Evolutionary conservation across 2,797 vertebrate genomes (phyloP).

Genomic region (Pseudotriccus pelzelni): DNA sequence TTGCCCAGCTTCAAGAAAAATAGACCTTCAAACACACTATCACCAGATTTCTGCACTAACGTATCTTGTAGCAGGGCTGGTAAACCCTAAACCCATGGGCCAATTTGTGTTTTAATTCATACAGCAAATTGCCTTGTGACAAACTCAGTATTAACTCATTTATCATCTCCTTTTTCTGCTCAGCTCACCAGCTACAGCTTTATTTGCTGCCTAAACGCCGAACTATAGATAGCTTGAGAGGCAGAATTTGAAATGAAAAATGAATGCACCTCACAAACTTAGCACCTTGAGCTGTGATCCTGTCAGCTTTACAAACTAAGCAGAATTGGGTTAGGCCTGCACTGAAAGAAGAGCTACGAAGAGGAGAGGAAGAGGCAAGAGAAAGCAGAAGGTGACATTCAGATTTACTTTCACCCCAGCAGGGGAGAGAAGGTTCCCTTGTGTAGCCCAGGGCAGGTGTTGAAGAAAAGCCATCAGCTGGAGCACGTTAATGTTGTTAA

Average conservation of each 20-base stretch:
- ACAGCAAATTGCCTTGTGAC: slow-evolving; percentile 43
- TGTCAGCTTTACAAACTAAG: slow-evolving; percentile 42
- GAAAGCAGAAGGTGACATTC: slow-evolving; percentile 29
- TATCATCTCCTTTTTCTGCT: slow-evolving; percentile 36
- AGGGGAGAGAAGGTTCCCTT: background rate
- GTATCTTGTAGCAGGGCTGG: slow-evolving; percentile 1
- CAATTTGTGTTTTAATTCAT: slow-evolving; percentile 60
- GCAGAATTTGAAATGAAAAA: slow-evolving; percentile 53
- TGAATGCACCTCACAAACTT: slow-evolving; percentile 6
- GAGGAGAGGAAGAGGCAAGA: background rate
- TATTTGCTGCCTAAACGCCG: slow-evolving; percentile 20
- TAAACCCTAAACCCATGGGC: slow-evolving; percentile 21
- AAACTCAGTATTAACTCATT: slow-evolving; percentile 57
- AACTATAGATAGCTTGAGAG: slow-evolving; percentile 19
- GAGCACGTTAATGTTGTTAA: background rate
- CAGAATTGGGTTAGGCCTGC: slow-evolving; percentile 8
- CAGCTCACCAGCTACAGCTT: slow-evolving; percentile 27
- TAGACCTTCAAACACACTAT: background rate
- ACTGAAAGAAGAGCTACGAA: background rate
- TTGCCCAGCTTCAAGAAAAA: slow-evolving; percentile 12
- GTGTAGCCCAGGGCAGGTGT: background rate
- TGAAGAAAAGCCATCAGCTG: background rate
- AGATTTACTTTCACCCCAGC: background rate
- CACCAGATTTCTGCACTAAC: background rate
- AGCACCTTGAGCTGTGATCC: background rate